These are phyloP conservation scores for Mnemiopsis leidyi DNA, from an alignment of 37 sponge, comb jelly and placozoan species.

Conservation along the genomic window DNA sequence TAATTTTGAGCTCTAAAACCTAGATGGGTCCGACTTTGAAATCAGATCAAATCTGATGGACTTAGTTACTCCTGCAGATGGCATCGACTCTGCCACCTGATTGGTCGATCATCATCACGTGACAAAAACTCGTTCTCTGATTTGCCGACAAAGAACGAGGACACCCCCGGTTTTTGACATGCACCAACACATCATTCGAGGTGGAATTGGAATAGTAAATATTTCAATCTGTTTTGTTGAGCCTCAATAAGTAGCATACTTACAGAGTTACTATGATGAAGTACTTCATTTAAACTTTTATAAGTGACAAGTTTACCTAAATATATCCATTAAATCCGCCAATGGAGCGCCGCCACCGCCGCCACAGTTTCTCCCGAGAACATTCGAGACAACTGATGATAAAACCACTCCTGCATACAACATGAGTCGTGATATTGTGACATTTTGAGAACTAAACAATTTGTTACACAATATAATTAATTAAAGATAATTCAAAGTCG, in stretches of 20 bases:
- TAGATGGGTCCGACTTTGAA: background rate
- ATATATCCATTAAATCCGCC: background rate
- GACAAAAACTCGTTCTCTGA: background rate
- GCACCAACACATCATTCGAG: background rate
- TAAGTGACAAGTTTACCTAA: background rate
- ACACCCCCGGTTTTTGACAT: background rate
- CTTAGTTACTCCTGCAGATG: background rate
- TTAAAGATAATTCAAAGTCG: conserved; percentile 59
- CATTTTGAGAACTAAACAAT: conserved; percentile 64
- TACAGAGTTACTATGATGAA: background rate
- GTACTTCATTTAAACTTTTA: background rate
- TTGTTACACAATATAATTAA: conserved; percentile 64
- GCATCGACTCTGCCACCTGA: background rate
- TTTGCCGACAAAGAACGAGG: background rate
- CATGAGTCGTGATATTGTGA: background rate
- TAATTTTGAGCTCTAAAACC: background rate
- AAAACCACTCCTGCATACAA: background rate
- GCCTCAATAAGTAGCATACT: background rate
- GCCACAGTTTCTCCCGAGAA: background rate
- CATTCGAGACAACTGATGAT: background rate
- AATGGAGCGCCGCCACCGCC: background rate
- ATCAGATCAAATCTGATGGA: background rate
- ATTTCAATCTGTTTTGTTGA: background rate
- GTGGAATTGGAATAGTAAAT: background rate
- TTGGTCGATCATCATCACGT: background rate